Conservation (phyloP, 1,140 invertebrate genomes). For the Yoshiicerus persimilis region DNA sequence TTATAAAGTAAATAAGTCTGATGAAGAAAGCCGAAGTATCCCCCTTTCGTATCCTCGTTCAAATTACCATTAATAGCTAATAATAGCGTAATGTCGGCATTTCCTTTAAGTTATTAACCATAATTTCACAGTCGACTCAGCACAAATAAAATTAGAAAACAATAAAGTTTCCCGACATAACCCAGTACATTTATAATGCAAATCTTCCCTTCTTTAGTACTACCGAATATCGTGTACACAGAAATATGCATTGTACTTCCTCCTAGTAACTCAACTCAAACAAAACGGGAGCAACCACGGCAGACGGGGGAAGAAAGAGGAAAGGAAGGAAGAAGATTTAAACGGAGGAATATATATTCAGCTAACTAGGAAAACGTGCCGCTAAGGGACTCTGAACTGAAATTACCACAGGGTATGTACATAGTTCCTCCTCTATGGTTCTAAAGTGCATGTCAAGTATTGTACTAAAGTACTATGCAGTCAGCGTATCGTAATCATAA, state of each 20-base stretch:
- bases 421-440: neutral
- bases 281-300: neutral
- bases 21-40: neutral
- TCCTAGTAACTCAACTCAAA: neutral
- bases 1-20: too few relatives aligned
- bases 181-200: conserved; percentile 1
- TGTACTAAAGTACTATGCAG: neutral
- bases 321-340: neutral
- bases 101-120: conserved; percentile 11
- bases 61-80: conserved; percentile 3
- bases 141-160: conserved; percentile 23
- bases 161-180: conserved; percentile 9
- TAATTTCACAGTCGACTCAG: neutral
- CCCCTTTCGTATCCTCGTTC: neutral
- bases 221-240: too few relatives aligned
- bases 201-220: neutral
- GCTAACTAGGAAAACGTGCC: neutral
- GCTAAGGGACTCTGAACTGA: neutral
- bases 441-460: neutral
- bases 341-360: neutral
- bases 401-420: conserved; percentile 2
- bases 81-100: neutral
- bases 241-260: neutral
- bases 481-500: neutral
- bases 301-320: neutral